phyloP scores from a whole-genome alignment of 2,797 vertebrate genomes.

The Pyrocephalus nanus region DNA sequence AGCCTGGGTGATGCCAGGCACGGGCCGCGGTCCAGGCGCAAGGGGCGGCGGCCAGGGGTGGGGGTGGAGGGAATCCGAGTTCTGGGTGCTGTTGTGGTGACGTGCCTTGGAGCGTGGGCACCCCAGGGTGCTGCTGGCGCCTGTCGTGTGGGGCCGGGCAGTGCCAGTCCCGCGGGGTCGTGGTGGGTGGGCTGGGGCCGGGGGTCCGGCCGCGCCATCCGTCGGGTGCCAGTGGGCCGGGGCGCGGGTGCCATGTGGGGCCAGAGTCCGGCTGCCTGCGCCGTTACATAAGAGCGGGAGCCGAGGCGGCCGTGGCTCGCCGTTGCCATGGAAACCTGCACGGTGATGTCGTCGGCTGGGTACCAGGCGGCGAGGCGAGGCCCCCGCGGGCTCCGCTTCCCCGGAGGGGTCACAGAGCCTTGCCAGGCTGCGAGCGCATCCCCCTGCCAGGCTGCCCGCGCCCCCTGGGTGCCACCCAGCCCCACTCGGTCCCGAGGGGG shows the following conservation, averaged over 20 bases:
- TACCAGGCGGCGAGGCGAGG: slow-evolving; percentile 30
- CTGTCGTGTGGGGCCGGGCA: not conserved
- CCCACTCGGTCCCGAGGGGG: accelerated
- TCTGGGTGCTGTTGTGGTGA: not conserved
- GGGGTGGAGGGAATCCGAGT: accelerated
- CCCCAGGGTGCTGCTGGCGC: not conserved
- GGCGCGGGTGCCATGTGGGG: not conserved
- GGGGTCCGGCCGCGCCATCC: accelerated
- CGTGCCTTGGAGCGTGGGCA: not conserved
- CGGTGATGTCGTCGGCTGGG: slow-evolving; percentile 54
- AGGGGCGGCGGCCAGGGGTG: not conserved
- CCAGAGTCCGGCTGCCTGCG: not conserved
- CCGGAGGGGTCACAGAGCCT: not conserved
- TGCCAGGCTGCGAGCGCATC: accelerated
- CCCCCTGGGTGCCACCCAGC: not conserved
- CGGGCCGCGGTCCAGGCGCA: not conserved
- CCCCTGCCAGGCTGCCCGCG: not conserved
- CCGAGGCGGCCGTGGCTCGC: slow-evolving; percentile 49
- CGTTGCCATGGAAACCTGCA: slow-evolving; percentile 63
- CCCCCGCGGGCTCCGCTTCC: slow-evolving; percentile 12
- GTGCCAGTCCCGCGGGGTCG: not conserved
- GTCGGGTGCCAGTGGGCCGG: not conserved
- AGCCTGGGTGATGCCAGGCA: not conserved
- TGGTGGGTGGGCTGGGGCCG: not conserved
- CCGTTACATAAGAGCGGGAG: slow-evolving; percentile 64